These are phyloP conservation scores for Centruroides sculpturatus DNA, from an alignment of 1,140 invertebrate genomes.

Conservation along the genomic window DNA sequence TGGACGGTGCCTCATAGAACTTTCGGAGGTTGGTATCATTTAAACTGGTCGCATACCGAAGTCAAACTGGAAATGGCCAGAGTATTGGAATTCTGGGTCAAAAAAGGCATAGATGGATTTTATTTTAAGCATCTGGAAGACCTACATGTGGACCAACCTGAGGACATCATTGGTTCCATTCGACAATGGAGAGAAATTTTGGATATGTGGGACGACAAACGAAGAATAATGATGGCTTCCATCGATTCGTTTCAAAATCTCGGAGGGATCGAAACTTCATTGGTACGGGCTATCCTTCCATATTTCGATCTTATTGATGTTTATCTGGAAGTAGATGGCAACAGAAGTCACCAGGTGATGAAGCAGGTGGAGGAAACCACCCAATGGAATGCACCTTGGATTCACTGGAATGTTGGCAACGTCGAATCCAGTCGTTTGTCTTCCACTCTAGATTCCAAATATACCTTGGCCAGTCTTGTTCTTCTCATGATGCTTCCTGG, in stretches of 20 bases:
- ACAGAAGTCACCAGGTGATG: neutral
- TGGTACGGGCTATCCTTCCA: conserved; percentile 32
- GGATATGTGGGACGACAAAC: conserved; percentile 3
- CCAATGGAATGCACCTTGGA: neutral
- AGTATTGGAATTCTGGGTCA: conserved; percentile 46
- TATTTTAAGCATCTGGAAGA: conserved; percentile 55
- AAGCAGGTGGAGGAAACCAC: no score
- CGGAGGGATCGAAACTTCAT: neutral
- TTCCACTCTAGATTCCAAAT: conserved; percentile 33
- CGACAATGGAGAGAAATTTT: neutral
- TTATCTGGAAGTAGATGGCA: conserved; percentile 35
- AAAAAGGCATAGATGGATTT: conserved; percentile 56
- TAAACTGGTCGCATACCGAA: conserved; percentile 17
- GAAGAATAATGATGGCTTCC: conserved; percentile 3
- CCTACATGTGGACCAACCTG: conserved; percentile 33
- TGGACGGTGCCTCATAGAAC: conserved; percentile 9
- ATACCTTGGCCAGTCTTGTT: conserved; percentile 44
- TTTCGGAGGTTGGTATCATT: conserved; percentile 8
- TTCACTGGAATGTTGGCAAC: conserved; percentile 55
- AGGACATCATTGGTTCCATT: neutral
- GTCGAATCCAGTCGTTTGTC: conserved; percentile 40
- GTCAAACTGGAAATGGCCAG: conserved; percentile 16
- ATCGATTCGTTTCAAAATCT: neutral
- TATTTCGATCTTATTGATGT: conserved; percentile 55
- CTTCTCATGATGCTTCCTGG: conserved; percentile 60